Conservation (phyloP, 2,888 invertebrate genomes). For the Limnephilus auricula region DNA sequence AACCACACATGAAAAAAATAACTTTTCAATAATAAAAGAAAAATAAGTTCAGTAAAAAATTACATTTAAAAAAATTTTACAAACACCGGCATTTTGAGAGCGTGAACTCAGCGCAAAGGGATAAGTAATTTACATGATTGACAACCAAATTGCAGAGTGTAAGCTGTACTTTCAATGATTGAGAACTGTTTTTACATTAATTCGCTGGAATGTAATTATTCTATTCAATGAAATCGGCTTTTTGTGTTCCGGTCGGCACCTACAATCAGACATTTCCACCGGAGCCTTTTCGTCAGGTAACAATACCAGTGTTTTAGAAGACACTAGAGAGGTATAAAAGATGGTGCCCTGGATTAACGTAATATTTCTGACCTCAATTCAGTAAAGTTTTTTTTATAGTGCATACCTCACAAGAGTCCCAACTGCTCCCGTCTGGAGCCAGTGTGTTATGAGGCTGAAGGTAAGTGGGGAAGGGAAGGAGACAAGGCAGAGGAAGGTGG, state of each 20-base stretch:
- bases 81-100: neutral
- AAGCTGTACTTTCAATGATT: slow-evolving; percentile 18
- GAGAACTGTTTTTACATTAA: slow-evolving; percentile 32
- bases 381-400: no score
- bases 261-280: neutral
- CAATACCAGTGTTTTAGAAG: neutral
- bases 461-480: no score
- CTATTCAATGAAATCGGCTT: slow-evolving; percentile 7
- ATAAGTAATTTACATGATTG: slow-evolving; percentile 27
- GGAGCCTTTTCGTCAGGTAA: neutral
- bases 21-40: neutral
- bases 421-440: no score
- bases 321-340: neutral
- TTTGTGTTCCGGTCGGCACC: slow-evolving; percentile 2
- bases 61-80: neutral
- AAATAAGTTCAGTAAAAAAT: neutral
- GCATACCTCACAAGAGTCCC: no score
- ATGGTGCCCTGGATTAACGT: no score
- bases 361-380: no score
- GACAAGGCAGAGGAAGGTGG: no score
- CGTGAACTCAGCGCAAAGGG: neutral
- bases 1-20: no score
- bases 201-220: slow-evolving; percentile 23
- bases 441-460: no score
- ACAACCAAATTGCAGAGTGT: slow-evolving; percentile 19